Evolutionary conservation across 2,888 invertebrate species (phyloP), one percentile per base, ranked within the genome.

Genomic region (Zeuzera pyrina): DNA sequence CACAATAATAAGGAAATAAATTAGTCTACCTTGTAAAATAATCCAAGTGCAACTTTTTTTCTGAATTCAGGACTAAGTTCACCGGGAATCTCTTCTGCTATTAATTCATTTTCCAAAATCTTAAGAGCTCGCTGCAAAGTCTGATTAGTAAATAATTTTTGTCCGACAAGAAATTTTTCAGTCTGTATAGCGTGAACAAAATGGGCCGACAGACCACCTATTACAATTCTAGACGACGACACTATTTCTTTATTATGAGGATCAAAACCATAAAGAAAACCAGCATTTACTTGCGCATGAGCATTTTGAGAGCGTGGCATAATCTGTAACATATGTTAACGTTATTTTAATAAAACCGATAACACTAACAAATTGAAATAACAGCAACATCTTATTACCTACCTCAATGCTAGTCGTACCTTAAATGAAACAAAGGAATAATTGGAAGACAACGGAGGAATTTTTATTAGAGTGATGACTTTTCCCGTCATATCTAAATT

Each of bases 221-320:
- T 86, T 1, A 89, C 86, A n/a, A 90, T 84, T 28, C 77, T 66
- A 2, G 89, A 88, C n/a, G 70, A 69, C 12, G 59, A 38, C 1
- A 86, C 56, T 16, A 71, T 57, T 5, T 53, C 54, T 37, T 79
- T 45, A 41, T 66, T 34, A 41, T 55, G 43, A 28, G 49, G 35
- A 32, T 83, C 59, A 26, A 91, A 57, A 53, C 87, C 84, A 35
- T 90, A 85, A 0, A 89, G 65, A 55, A 92, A 92, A 2, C 87
- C 92, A 10, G 90, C 90, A 47, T 92, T 91, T 0, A 93, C 89
- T 50, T 89, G 86, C 0, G 92, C 92, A 45, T 91, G 91, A 0
- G 91, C 88, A 50, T 91, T 91, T 69, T 91, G 90, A 2, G 89
- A 85, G 34, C 91, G 73, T 2, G 89, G 87, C 86, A 90, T 90